These are phyloP conservation scores for Drosophila seguyi DNA, from an alignment of 1,140 invertebrate genomes.

Conservation along the genomic window DNA sequence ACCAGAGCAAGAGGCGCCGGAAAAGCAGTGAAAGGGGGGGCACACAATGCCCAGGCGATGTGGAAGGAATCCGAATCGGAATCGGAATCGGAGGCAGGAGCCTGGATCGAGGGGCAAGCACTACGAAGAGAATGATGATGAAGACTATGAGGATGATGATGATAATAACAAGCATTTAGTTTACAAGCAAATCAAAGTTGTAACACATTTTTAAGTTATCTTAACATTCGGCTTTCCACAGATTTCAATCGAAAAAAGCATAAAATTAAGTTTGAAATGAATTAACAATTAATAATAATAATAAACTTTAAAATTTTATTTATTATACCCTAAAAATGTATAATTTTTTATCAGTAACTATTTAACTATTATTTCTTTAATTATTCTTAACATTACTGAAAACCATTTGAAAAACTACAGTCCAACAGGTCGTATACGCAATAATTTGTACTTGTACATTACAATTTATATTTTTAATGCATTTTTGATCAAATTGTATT, in stretches of 20 bases:
- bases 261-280: not conserved
- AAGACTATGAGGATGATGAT: not conserved
- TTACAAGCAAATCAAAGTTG: not conserved
- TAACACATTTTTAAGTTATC: not conserved
- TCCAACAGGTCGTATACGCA: not conserved
- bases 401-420: not conserved
- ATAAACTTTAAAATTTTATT: not conserved
- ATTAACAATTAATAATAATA: not conserved
- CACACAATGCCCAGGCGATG: not conserved
- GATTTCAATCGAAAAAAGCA: not conserved
- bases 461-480: not conserved
- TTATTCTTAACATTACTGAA: not conserved
- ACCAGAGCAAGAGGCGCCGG: constrained; percentile 44
- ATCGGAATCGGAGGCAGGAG: not conserved
- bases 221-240: not conserved
- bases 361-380: not conserved
- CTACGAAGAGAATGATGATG: not conserved
- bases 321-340: too few relatives aligned
- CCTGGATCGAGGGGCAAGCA: not conserved
- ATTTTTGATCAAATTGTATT: not conserved
- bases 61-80: too few relatives aligned
- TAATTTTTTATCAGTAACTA: too few relatives aligned
- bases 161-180: not conserved
- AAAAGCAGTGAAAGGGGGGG: constrained; percentile 11
- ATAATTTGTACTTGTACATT: not conserved